These are phyloP conservation scores for Pristis pectinata DNA, from an alignment of 2,797 vertebrate genomes.

Conservation along the genomic window DNA sequence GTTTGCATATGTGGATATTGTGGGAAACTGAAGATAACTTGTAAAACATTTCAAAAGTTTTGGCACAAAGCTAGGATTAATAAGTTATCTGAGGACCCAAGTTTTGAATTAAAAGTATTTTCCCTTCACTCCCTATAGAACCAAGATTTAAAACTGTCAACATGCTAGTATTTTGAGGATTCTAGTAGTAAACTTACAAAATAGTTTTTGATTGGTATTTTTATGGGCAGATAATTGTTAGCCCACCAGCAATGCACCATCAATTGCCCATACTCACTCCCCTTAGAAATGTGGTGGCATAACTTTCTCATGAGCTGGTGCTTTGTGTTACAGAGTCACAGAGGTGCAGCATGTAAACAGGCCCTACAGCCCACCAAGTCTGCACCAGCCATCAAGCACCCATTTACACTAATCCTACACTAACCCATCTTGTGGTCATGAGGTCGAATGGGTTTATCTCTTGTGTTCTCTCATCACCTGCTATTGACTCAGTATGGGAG, in stretches of 20 bases:
- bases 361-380: too few species aligned
- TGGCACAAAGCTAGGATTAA: background rate
- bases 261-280: background rate
- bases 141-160: background rate
- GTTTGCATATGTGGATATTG: background rate
- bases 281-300: background rate
- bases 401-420: too few species aligned
- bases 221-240: background rate
- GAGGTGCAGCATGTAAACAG: too few species aligned
- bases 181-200: background rate
- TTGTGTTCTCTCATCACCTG: too few species aligned
- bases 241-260: background rate
- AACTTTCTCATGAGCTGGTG: background rate
- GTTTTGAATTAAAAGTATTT: background rate
- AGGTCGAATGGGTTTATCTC: too few species aligned
- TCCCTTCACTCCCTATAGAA: background rate
- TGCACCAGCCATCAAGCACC: too few species aligned
- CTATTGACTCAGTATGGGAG: too few species aligned
- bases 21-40: background rate
- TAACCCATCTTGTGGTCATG: too few species aligned
- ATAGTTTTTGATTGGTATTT: background rate
- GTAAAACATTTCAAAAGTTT: background rate
- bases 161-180: background rate
- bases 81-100: background rate
- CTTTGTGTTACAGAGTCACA: background rate